Evolutionary conservation across 1,140 invertebrate species (phyloP).

Genomic region (Drosophila lacteicornis): DNA sequence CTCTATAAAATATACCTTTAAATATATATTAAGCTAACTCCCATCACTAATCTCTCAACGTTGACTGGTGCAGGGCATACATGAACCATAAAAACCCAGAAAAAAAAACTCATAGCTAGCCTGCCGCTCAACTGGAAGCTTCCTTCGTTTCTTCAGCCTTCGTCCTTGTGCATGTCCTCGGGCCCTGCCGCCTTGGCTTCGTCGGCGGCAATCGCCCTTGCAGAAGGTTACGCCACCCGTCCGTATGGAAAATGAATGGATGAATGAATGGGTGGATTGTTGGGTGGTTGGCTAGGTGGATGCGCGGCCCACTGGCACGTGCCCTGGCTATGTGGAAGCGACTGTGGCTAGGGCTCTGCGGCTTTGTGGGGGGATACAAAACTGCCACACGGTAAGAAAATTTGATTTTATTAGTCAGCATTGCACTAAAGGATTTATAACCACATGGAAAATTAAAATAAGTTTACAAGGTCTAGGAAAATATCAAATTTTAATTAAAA

Average conservation of each 20-base stretch:
- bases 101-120: neutral
- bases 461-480: neutral
- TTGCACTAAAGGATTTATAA: neutral
- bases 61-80: neutral
- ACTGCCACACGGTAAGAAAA: conserved; percentile 3
- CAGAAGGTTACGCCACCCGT: conserved; percentile 71
- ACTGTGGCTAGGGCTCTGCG: conserved; percentile 52
- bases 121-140: conserved; percentile 19
- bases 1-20: too few species aligned
- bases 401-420: neutral
- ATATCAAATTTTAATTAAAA: rapidly evolving
- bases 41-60: conserved; percentile 1
- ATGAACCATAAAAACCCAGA: neutral
- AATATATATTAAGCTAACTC: neutral
- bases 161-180: conserved; percentile 47
- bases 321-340: conserved; percentile 63
- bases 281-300: neutral
- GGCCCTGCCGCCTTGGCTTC: conserved; percentile 14
- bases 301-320: conserved; percentile 54
- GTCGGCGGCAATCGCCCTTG: conserved; percentile 33
- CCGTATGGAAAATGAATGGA: conserved; percentile 21
- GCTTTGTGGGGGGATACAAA: conserved; percentile 29
- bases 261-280: conserved; percentile 10
- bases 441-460: neutral
- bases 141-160: conserved; percentile 32